Evolutionary conservation across 2,797 vertebrate species (phyloP).

Genomic region (Phalloptychus januarius): DNA sequence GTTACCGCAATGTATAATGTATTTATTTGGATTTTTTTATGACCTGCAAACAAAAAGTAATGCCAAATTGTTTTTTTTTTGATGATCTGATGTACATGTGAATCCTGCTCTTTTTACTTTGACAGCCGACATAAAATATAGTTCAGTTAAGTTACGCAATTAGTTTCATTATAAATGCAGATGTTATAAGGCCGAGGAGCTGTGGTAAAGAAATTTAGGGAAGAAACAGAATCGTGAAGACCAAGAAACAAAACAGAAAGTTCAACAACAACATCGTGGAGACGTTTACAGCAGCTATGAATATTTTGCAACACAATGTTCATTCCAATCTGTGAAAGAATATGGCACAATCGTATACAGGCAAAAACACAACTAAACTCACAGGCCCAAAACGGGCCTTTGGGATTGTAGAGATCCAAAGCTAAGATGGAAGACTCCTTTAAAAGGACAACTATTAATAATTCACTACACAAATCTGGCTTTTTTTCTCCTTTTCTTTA

Average conservation of each 20-base stretch:
- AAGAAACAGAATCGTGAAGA: background rate
- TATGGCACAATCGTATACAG: too few species aligned
- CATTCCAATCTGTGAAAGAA: background rate
- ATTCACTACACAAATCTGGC: background rate
- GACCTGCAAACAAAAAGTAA: background rate
- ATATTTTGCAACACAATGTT: background rate
- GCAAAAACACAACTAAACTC: background rate
- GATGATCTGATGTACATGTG: background rate
- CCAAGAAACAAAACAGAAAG: background rate
- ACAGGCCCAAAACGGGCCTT: background rate
- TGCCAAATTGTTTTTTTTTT: background rate
- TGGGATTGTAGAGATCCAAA: background rate
- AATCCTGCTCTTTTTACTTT: background rate
- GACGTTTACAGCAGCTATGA: background rate
- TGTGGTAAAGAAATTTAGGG: background rate
- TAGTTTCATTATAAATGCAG: background rate
- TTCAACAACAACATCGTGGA: background rate
- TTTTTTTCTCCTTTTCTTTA: background rate
- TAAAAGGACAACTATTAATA: background rate
- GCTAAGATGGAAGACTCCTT: background rate
- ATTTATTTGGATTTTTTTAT: background rate
- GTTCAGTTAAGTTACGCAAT: background rate
- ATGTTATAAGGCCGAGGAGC: background rate
- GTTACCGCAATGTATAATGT: background rate
- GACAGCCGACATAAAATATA: background rate